A percentile compares a stretch with the other conserved stretches of the same genome.
phyloP scores from a whole-genome alignment of 2,888 invertebrate species.

The Amiota communis region DNA sequence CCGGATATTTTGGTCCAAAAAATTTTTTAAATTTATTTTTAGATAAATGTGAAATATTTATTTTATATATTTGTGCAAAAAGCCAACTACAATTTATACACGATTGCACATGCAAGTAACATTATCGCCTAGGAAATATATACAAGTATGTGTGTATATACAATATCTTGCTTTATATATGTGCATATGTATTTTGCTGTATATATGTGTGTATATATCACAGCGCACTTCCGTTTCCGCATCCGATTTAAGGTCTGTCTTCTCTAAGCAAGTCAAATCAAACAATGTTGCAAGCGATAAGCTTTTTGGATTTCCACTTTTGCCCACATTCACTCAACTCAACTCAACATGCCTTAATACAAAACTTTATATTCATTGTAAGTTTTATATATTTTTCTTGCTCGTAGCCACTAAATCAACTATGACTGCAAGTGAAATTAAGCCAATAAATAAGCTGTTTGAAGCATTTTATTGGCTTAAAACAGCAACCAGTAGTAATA shows the following conservation, averaged over 20 bases:
- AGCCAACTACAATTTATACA: background rate
- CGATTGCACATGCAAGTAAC: constrained; percentile 7
- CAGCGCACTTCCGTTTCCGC: constrained; percentile 16
- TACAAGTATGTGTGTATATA: no score
- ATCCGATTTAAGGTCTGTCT: background rate
- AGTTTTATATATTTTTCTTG: background rate
- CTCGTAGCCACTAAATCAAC: background rate
- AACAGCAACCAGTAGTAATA: constrained; percentile 48
- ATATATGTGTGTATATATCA: background rate
- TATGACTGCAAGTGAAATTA: constrained; percentile 16
- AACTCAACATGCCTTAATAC: constrained; percentile 1
- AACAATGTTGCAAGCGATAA: constrained; percentile 18
- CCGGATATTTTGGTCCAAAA: no score
- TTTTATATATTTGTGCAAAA: no score
- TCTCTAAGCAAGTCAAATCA: background rate
- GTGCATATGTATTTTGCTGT: no score
- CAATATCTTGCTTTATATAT: no score
- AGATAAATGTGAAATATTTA: no score
- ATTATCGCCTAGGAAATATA: background rate
- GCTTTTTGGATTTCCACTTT: constrained; percentile 15
- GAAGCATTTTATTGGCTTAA: constrained; percentile 43
- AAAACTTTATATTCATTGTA: background rate
- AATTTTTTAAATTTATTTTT: no score
- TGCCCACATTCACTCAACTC: background rate
- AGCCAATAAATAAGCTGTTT: constrained; percentile 29